Evolutionary conservation across 2,888 invertebrate genomes (phyloP), one percentile per base, ranked within the genome.

Genomic region (Augiades crinisus): DNA sequence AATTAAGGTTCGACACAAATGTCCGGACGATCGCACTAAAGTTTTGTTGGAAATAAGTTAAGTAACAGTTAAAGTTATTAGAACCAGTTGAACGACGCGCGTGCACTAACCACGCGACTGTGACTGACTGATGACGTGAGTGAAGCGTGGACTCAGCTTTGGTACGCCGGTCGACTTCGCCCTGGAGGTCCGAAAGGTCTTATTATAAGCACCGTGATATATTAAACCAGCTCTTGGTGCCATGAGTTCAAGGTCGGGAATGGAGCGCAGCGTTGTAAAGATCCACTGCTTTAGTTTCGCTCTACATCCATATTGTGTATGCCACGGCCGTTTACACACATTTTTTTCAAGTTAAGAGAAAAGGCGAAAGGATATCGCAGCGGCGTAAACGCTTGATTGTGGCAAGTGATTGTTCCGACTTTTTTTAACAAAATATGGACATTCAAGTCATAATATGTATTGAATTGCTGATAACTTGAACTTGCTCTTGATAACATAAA

Each of bases 341-440:
- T 81, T 82, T 84, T 84, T 84, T 84, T 75, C 71, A 67, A 75
- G 66, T 65, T 55, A 68, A 73, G 82, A 79, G 83, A 82, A 85
- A 83, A 83, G 82, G 78, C 82, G 81, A 86, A 83, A 84, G 83
- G 85, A 85, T 76, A 79, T 71, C 56, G 67, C 61, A 58, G 68
- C 65, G 33, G 41, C 63, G 62, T 59, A 54, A 59, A 59, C 54
- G 68, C 68, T 69, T 67, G 65, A 65, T 70, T 56, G 57, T 59
- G 55, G 64, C 55, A 19, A 46, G 38, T 49, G 55, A 56, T 55
- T 53, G 44, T 16, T 50, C 27, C 4, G 13, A 52, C 31, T 31
- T 30, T n/a, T n/a, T 19, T 3, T 30, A 30, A 12, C 2, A 12
- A 30, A 30, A 12, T n/a, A n/a, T n/a, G n/a, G n/a, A n/a, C n/a